phyloP scores from a whole-genome alignment of 1,140 invertebrate genomes.

The Nebria ingens region DNA sequence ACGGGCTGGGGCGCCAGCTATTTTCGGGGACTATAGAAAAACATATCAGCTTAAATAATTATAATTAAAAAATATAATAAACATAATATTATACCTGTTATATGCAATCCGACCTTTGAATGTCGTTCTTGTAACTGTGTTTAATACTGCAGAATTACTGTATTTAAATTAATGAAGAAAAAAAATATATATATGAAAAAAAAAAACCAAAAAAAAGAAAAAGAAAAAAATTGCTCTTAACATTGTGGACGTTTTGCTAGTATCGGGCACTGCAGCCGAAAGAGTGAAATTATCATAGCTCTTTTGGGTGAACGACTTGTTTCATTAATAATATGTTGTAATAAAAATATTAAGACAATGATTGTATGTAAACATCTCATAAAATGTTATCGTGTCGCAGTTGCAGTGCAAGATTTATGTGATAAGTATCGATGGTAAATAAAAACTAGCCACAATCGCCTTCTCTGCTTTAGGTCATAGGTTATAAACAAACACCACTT shows the following conservation, averaged over 20 bases:
- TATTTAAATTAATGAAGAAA: constrained; percentile 18
- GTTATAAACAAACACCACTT: constrained; percentile 35
- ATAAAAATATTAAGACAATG: neutral
- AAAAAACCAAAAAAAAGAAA: constrained; percentile 5
- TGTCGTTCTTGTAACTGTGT: constrained; percentile 32
- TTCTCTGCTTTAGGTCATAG: constrained; percentile 38
- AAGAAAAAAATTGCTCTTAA: constrained; percentile 21
- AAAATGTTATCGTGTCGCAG: too few species aligned
- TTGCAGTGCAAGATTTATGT: constrained; percentile 25
- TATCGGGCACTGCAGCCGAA: neutral
- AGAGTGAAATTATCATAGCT: neutral
- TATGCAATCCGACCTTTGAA: constrained; percentile 36
- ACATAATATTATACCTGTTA: constrained; percentile 30
- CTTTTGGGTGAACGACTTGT: neutral
- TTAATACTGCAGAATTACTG: constrained; percentile 16
- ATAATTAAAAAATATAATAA: constrained; percentile 21
- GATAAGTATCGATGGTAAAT: constrained; percentile 35
- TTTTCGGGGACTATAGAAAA: constrained; percentile 32
- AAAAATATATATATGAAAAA: constrained; percentile 12
- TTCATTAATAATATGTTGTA: neutral
- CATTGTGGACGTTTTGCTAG: constrained; percentile 21
- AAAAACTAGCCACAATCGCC: constrained; percentile 37
- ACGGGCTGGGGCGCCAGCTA: constrained; percentile 24
- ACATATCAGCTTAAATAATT: constrained; percentile 37
- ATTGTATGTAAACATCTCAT: neutral